Evolutionary conservation across 2,888 invertebrate genomes (phyloP).

Genomic region (Digitonthophagus gazella): DNA sequence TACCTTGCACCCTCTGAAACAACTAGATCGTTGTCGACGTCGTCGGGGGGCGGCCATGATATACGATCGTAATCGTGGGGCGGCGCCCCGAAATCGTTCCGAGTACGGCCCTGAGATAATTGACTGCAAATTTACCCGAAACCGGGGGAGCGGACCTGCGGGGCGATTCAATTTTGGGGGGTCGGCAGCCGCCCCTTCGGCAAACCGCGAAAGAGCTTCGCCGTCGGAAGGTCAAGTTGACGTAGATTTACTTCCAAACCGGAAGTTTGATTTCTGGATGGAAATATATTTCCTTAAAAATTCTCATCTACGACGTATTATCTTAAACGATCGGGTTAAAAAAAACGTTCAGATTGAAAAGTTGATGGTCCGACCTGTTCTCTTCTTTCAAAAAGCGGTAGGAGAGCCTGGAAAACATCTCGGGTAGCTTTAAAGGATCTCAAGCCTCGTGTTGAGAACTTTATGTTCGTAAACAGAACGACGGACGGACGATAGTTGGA

Average conservation of each 20-base stretch:
- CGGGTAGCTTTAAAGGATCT: neutral
- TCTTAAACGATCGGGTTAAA: neutral
- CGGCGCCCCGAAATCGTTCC: slow-evolving; percentile 47
- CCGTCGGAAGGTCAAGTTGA: slow-evolving; percentile 14
- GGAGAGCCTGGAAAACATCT: neutral
- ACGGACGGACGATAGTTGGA: neutral
- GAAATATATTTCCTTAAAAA: neutral
- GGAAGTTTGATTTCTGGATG: neutral
- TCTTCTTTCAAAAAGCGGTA: neutral
- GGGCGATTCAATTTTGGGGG: slow-evolving; percentile 33
- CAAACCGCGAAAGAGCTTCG: slow-evolving; percentile 20
- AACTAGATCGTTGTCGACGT: no score
- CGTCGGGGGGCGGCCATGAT: neutral
- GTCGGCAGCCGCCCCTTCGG: neutral
- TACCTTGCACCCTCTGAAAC: no score
- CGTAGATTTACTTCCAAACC: neutral
- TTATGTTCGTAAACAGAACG: neutral
- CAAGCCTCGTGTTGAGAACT: neutral
- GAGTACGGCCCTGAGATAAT: slow-evolving; percentile 51
- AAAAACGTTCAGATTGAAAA: neutral
- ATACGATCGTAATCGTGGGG: slow-evolving; percentile 4
- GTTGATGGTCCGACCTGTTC: neutral
- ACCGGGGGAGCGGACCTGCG: slow-evolving; percentile 46
- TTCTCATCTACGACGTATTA: neutral
- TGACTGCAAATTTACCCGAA: slow-evolving; percentile 51